These are phyloP conservation scores for Aphaenogaster ashmeadi DNA, from an alignment of 1,140 invertebrate genomes.

Conservation along the genomic window DNA sequence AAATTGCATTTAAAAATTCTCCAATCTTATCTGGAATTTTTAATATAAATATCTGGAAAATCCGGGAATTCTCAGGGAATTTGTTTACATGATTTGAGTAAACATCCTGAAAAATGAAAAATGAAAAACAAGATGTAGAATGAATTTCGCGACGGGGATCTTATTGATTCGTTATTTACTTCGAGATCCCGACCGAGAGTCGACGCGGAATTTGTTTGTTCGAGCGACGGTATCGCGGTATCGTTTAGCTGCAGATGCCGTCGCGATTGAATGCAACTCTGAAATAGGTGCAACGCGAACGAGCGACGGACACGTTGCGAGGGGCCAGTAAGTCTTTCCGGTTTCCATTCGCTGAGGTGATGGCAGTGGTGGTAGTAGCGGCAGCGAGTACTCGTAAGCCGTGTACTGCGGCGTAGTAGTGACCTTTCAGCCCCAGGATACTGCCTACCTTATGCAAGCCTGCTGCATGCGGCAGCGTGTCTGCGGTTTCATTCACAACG, in stretches of 20 bases:
- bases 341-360: constrained; percentile 19
- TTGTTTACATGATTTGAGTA: too few species aligned
- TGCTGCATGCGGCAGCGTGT: constrained; percentile 44
- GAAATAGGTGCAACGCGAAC: constrained; percentile 17
- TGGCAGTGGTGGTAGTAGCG: neutral
- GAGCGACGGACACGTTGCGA: neutral
- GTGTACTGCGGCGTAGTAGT: constrained; percentile 50
- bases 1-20: too few species aligned
- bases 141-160: neutral
- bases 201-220: neutral
- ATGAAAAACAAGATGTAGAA: too few species aligned
- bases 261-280: constrained; percentile 23
- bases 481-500: constrained; percentile 68
- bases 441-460: constrained; percentile 66
- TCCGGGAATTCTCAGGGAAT: too few species aligned
- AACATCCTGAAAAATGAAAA: too few species aligned
- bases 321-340: constrained; percentile 40
- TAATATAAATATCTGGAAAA: too few species aligned
- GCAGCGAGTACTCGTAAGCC: constrained; percentile 18
- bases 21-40: too few species aligned
- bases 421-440: constrained; percentile 72
- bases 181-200: neutral
- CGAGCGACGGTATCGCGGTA: neutral
- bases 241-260: constrained; percentile 5
- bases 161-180: neutral